phyloP scores from a whole-genome alignment of 2,113 vertebrate genomes.

The Thunnus maccoyii region DNA sequence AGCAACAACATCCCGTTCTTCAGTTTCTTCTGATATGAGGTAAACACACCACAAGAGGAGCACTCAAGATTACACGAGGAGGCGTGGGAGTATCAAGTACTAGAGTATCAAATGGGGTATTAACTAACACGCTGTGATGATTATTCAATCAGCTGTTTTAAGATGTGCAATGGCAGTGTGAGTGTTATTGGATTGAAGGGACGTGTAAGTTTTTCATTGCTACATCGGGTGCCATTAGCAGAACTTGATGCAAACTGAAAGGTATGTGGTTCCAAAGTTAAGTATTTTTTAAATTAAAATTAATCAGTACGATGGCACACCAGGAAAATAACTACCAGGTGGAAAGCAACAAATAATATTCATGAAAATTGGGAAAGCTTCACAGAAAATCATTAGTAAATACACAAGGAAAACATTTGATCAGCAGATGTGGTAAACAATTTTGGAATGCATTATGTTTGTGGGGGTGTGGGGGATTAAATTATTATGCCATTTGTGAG shows the following conservation, averaged over 20 bases:
- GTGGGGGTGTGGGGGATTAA: not conserved
- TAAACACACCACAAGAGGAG: slow-evolving; percentile 32
- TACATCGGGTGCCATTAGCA: not conserved
- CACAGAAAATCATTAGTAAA: slow-evolving; percentile 1
- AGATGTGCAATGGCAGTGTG: not conserved
- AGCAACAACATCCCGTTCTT: slow-evolving; percentile 49
- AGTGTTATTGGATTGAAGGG: not conserved
- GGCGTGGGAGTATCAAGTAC: slow-evolving; percentile 11
- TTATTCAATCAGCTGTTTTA: slow-evolving; percentile 11
- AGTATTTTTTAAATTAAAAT: slow-evolving; percentile 18
- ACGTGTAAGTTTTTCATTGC: not conserved
- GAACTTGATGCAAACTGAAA: slow-evolving; percentile 3
- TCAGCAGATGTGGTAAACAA: slow-evolving; percentile 17
- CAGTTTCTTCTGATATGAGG: slow-evolving; percentile 54
- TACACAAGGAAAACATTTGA: slow-evolving; percentile 18
- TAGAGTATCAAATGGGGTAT: slow-evolving; percentile 28
- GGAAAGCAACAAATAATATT: slow-evolving; percentile 4
- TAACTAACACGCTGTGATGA: slow-evolving; percentile 8
- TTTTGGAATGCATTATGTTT: slow-evolving; percentile 30
- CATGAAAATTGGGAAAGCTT: not conserved
- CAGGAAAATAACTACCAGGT: slow-evolving; percentile 30
- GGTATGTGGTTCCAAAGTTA: not conserved
- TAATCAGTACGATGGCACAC: not conserved
- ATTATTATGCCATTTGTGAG: slow-evolving; percentile 7
- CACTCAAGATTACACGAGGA: slow-evolving; percentile 29